Conservation (phyloP, 2,888 invertebrate genomes). For the Tachina lurida region DNA sequence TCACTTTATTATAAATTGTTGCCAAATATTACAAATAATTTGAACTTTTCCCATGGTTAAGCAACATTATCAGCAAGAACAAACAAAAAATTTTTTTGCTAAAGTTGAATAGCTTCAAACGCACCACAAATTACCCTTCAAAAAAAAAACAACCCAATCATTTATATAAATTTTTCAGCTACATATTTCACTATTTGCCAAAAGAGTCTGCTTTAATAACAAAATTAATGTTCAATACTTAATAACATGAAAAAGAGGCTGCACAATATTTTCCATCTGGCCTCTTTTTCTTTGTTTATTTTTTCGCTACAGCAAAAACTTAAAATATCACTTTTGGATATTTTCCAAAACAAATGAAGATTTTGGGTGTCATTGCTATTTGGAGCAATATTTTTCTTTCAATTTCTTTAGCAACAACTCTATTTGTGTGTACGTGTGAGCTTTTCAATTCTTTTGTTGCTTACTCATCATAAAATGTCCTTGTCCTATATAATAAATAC, state of each 20-base stretch:
- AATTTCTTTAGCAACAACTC: slow-evolving; percentile 9
- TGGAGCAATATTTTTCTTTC: slow-evolving; percentile 13
- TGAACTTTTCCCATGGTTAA: neutral
- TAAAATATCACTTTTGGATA: slow-evolving; percentile 46
- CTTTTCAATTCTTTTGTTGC: slow-evolving; percentile 44
- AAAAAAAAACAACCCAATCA: neutral
- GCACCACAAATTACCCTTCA: neutral
- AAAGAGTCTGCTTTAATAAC: slow-evolving; percentile 22
- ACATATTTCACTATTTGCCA: slow-evolving; percentile 29
- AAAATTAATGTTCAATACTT: slow-evolving; percentile 66
- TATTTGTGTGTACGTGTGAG: neutral
- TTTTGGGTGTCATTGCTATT: slow-evolving; percentile 66
- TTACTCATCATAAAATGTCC: slow-evolving; percentile 71
- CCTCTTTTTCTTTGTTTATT: neutral
- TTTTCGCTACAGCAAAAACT: neutral
- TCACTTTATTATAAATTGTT: slow-evolving; percentile 51
- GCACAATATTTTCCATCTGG: slow-evolving; percentile 5
- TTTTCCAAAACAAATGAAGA: slow-evolving; percentile 68
- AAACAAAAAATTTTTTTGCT: neutral
- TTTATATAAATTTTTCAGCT: neutral
- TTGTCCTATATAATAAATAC: slow-evolving; percentile 65
- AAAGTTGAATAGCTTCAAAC: slow-evolving; percentile 40
- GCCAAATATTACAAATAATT: slow-evolving; percentile 53
- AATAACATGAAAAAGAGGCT: slow-evolving; percentile 28
- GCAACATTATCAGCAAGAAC: neutral